phyloP scores from a whole-genome alignment of 2,797 vertebrate species.

The Novumbra hubbsi region DNA sequence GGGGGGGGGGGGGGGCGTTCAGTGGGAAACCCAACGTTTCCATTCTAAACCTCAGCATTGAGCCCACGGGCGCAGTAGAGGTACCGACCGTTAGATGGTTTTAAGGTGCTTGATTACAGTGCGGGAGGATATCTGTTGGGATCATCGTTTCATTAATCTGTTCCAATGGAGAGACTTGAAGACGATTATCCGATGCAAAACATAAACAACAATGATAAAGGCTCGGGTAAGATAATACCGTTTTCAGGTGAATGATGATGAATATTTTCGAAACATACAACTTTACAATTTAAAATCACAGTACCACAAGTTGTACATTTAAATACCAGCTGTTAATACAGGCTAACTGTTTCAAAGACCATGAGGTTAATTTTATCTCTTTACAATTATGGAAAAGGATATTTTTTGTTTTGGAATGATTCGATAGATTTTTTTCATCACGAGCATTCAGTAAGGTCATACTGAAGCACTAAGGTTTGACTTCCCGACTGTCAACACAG shows the following conservation, averaged over 20 bases:
- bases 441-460: not conserved
- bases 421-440: not conserved
- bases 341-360: not conserved
- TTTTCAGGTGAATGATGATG: not conserved
- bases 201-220: slow-evolving; percentile 14
- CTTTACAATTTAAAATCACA: not conserved
- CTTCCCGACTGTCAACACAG: not conserved
- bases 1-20: not conserved
- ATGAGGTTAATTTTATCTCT: not conserved
- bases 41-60: slow-evolving; percentile 39
- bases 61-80: slow-evolving; percentile 14
- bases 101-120: not conserved
- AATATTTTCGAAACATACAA: not conserved
- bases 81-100: slow-evolving; percentile 24
- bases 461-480: not conserved
- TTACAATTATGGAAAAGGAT: not conserved
- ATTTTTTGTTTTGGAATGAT: not conserved
- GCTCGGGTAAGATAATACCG: slow-evolving; percentile 48
- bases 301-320: not conserved
- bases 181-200: slow-evolving; percentile 18
- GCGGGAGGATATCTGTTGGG: slow-evolving; percentile 7
- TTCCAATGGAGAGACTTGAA: slow-evolving; percentile 48
- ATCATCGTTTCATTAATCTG: not conserved
- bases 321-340: not conserved
- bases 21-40: slow-evolving; percentile 35